Evolutionary conservation across 2,888 invertebrate genomes (phyloP).

Genomic region (Amblyteles armatorius): DNA sequence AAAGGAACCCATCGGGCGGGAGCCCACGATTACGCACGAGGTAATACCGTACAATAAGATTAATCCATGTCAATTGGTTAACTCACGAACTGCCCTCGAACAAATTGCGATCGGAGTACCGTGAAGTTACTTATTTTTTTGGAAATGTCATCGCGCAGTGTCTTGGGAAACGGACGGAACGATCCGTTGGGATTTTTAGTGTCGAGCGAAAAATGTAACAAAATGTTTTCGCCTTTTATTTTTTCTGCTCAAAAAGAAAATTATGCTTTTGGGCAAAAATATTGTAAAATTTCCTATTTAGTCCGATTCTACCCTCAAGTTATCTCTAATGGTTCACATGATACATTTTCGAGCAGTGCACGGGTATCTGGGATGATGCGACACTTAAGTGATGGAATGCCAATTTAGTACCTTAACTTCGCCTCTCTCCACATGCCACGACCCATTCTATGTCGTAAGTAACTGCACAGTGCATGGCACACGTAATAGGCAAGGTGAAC

Average conservation of each 20-base stretch:
- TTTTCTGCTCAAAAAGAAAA: too few species aligned
- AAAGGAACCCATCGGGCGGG: slow-evolving; percentile 49
- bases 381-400: background rate
- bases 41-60: slow-evolving; percentile 9
- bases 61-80: background rate
- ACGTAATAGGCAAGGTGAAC: background rate
- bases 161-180: background rate
- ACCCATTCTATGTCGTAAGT: background rate
- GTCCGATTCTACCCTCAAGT: too few species aligned
- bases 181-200: background rate
- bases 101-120: background rate
- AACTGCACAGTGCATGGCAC: background rate
- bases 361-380: background rate
- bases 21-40: slow-evolving; percentile 27
- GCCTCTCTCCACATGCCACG: background rate
- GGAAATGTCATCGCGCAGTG: background rate
- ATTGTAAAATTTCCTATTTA: too few species aligned
- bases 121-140: background rate
- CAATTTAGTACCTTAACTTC: background rate
- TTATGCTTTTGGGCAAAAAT: too few species aligned
- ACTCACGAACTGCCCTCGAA: background rate
- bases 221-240: too few species aligned
- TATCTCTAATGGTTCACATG: too few species aligned
- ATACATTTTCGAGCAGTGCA: too few species aligned
- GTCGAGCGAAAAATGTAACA: background rate